Evolutionary conservation across 1,140 invertebrate species (phyloP).

Genomic region (Mamestra configurata): DNA sequence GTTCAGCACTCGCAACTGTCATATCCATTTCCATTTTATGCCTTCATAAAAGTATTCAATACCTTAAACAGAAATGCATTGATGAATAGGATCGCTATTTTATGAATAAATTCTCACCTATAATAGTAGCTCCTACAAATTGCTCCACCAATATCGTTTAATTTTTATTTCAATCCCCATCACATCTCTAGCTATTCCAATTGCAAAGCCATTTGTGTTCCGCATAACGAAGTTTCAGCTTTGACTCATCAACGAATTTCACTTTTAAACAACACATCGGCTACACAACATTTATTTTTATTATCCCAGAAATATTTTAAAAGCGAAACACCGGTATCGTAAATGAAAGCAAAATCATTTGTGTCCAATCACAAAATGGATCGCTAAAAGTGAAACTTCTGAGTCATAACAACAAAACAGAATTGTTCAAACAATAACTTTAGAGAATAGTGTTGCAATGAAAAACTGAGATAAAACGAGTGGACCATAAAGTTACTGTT

Average conservation of each 20-base stretch:
- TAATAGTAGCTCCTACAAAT: slow-evolving; percentile 8
- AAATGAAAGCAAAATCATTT: slow-evolving; percentile 72
- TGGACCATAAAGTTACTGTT: slow-evolving; percentile 81
- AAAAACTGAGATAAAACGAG: slow-evolving; percentile 75
- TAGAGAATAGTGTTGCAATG: slow-evolving; percentile 71
- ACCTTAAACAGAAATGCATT: background rate
- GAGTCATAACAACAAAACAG: slow-evolving; percentile 69
- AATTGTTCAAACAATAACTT: slow-evolving; percentile 74
- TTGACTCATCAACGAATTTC: slow-evolving; percentile 67
- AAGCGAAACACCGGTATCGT: slow-evolving; percentile 63
- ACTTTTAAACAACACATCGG: slow-evolving; percentile 61
- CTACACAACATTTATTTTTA: slow-evolving; percentile 56
- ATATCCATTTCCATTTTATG: slow-evolving; percentile 37
- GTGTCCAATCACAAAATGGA: slow-evolving; percentile 62
- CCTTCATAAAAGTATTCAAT: slow-evolving; percentile 26
- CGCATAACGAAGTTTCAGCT: slow-evolving; percentile 43
- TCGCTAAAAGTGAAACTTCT: slow-evolving; percentile 71
- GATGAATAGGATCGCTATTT: slow-evolving; percentile 8
- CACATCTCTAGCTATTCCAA: background rate
- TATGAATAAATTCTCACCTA: slow-evolving; percentile 7
- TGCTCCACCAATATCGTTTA: background rate
- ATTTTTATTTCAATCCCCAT: slow-evolving; percentile 13
- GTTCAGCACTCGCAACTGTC: slow-evolving; percentile 28
- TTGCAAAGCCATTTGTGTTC: slow-evolving; percentile 26
- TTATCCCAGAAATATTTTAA: slow-evolving; percentile 61